Evolutionary conservation across 2,113 vertebrate genomes (phyloP).

Genomic region (Xiphophorus maculatus): DNA sequence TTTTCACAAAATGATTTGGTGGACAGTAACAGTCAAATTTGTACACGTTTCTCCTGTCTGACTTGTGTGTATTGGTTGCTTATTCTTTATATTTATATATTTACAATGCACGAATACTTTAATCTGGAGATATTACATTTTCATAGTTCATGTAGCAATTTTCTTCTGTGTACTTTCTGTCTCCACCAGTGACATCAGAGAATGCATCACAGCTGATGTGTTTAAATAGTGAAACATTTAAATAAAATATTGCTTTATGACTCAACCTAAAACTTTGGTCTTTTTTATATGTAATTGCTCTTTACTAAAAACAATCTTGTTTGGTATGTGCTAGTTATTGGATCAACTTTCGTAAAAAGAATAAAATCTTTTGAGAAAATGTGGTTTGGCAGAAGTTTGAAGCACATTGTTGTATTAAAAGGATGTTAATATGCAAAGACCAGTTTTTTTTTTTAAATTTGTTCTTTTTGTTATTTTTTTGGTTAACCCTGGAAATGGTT

Average conservation of each 20-base stretch:
- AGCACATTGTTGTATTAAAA: neutral
- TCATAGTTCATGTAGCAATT: neutral
- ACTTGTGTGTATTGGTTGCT: neutral
- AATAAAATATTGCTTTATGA: neutral
- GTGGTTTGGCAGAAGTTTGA: neutral
- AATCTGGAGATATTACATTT: neutral
- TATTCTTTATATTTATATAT: neutral
- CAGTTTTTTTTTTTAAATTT: neutral
- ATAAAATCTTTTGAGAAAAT: neutral
- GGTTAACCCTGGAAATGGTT: neutral
- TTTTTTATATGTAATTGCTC: neutral
- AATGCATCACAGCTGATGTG: neutral
- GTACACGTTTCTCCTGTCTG: neutral
- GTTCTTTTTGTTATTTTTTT: neutral
- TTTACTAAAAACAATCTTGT: neutral
- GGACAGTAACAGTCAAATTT: neutral
- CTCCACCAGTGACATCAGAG: neutral
- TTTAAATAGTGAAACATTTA: neutral
- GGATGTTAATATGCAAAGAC: neutral
- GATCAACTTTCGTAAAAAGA: neutral
- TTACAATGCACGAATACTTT: no score
- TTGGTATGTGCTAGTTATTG: neutral
- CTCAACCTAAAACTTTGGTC: neutral
- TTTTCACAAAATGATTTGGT: neutral
- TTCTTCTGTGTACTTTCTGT: neutral